These are phyloP conservation scores for Arrhopalites spinosus DNA, from an alignment of 2,888 invertebrate species.

Conservation along the genomic window DNA sequence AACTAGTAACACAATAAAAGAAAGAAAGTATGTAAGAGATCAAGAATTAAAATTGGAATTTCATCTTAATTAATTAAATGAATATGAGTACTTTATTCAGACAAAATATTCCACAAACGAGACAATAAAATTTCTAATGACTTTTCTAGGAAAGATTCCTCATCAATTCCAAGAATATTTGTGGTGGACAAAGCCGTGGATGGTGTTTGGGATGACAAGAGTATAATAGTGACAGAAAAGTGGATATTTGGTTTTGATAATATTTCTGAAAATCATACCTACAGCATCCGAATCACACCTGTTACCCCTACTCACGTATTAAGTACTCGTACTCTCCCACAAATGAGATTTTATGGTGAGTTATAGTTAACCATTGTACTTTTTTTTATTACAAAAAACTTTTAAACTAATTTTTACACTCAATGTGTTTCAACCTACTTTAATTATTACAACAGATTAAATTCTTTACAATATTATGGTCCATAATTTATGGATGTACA, in stretches of 20 bases:
- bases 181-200: constrained; percentile 19
- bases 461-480: too few relatives aligned
- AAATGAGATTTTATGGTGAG: constrained; percentile 6
- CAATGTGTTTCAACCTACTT: too few relatives aligned
- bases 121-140: too few relatives aligned
- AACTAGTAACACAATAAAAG: too few relatives aligned
- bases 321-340: neutral
- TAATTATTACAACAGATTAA: too few relatives aligned
- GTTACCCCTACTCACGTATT: neutral
- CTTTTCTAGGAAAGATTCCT: neutral
- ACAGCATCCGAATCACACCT: constrained; percentile 18
- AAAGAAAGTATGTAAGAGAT: too few relatives aligned
- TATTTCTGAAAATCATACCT: neutral
- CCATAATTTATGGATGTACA: too few relatives aligned
- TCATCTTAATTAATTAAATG: too few relatives aligned
- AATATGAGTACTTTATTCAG: too few relatives aligned
- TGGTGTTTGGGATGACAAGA: neutral
- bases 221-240: neutral
- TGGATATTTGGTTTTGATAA: constrained; percentile 7
- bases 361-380: neutral
- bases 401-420: neutral
- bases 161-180: constrained; percentile 15
- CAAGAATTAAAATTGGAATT: too few relatives aligned
- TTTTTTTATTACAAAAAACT: neutral
- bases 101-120: too few relatives aligned